Conservation (phyloP, 2,888 invertebrate species). For the Drosophila melanosoma region DNA sequence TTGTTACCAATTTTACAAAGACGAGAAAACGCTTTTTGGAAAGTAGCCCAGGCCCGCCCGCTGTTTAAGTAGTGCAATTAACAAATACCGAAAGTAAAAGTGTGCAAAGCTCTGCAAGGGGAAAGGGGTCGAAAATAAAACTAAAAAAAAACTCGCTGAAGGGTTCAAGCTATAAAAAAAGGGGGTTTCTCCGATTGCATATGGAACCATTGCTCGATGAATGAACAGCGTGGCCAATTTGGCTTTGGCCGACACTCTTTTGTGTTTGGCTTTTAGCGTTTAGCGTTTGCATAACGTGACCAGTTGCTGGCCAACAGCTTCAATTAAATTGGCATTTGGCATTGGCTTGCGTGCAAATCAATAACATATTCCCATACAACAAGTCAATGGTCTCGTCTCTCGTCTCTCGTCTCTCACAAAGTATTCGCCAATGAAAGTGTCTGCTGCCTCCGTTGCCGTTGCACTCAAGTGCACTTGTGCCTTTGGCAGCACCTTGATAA, state of each 20-base stretch:
- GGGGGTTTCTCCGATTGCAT: background rate
- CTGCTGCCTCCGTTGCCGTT: background rate
- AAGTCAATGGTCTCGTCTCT: slow-evolving; percentile 36
- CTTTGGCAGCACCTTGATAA: slow-evolving; percentile 32
- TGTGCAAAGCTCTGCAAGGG: slow-evolving; percentile 39
- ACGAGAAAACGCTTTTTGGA: slow-evolving; percentile 50
- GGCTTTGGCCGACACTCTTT: background rate
- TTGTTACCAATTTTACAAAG: slow-evolving; percentile 34
- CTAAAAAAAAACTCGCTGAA: slow-evolving; percentile 9
- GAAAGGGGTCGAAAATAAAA: slow-evolving; percentile 1
- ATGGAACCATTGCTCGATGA: slow-evolving; percentile 2
- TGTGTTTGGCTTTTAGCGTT: slow-evolving; percentile 19
- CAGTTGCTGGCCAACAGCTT: slow-evolving; percentile 16
- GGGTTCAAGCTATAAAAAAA: slow-evolving; percentile 9
- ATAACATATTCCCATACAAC: slow-evolving; percentile 28
- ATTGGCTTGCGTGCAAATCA: slow-evolving; percentile 49
- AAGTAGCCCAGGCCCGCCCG: slow-evolving; percentile 64
- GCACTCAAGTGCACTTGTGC: slow-evolving; percentile 28
- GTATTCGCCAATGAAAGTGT: slow-evolving; percentile 33
- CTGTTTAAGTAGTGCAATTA: slow-evolving; percentile 70
- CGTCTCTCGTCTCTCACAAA: slow-evolving; percentile 8
- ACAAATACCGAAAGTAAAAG: slow-evolving; percentile 67
- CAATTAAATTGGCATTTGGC: slow-evolving; percentile 37
- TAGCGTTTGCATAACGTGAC: slow-evolving; percentile 47
- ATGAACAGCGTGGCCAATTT: slow-evolving; percentile 37